Base-by-base conservation (phyloP, 2,113 vertebrate genomes). In the Boulengeromyrus knoepffleri region DNA sequence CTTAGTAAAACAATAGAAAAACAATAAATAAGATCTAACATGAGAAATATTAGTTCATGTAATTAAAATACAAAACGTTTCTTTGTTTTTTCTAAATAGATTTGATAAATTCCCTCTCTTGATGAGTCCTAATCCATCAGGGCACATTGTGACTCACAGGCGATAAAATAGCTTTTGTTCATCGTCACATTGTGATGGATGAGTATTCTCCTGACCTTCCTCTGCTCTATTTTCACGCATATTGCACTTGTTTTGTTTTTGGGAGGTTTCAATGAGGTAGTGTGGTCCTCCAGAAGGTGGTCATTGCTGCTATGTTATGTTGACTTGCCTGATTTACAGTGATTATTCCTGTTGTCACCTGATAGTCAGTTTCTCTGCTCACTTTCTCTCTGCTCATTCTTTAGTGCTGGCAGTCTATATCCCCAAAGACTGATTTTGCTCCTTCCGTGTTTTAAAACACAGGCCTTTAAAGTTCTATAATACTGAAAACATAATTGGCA, bases 381-480 rank as follows among this genome's bases (percentile, higher is more conserved):
- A 36, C 31, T 36, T 36, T 36, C 1, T 36, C 31, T 36, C 86
- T 45, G 70, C 88, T 94, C 86, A 77, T 62, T 42, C 9, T 91
- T 77, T 88, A 89, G 90, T 90, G 92, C 93, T 47, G 90, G 17
- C 93, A 93, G 92, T 93, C 92, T 93, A 89, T 94, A 95, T 93
- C 90, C 91, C 93, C 93, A 94, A 94, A 95, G 94, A 93, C n/a
- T 92, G 93, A 94, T 96, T 95, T 94, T 94, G 93, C 94, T 94
- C 93, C 94, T 92, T 91, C 93, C 90, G 93, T 92, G 95, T 95
- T 94, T 94, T 94, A 94, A 93, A 93, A 92, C 93, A 93, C 90
- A 88, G 90, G 89, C 91, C 94, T 95, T 96, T 96, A 95, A 96
- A 95, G 95, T 93, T 86, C 88, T 91, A 90, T 95, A 96, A 96